Conservation (phyloP, 1,140 invertebrate species). For the Papilio aristodemus region DNA sequence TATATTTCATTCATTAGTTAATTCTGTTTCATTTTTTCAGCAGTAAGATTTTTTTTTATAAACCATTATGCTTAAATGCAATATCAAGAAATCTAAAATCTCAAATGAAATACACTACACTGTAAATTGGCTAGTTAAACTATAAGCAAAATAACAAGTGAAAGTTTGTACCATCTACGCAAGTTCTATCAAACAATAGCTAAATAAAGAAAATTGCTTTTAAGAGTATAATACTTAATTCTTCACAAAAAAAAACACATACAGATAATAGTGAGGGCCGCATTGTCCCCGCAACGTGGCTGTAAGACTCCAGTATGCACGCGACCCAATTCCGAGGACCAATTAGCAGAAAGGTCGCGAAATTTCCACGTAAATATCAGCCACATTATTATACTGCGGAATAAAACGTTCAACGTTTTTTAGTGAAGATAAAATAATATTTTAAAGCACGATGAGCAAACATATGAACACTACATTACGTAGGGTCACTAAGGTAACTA, state of each 20-base stretch:
- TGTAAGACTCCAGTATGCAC: conserved; percentile 4
- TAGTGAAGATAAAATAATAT: too few relatives aligned
- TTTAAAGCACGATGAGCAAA: too few relatives aligned
- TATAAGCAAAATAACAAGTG: too few relatives aligned
- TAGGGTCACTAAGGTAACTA: too few relatives aligned
- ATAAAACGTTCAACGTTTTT: conserved; percentile 14
- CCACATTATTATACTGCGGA: background rate
- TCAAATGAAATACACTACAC: too few relatives aligned
- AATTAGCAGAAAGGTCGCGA: conserved; percentile 30
- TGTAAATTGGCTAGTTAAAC: too few relatives aligned
- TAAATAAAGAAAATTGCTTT: background rate
- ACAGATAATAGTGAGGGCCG: background rate
- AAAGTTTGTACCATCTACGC: background rate
- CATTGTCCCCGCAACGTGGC: background rate
- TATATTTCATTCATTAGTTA: too few relatives aligned
- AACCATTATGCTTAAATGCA: too few relatives aligned
- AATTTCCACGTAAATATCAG: conserved; percentile 27
- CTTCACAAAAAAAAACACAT: conserved; percentile 18
- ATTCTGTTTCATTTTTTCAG: too few relatives aligned
- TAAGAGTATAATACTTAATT: background rate
- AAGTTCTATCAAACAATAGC: background rate
- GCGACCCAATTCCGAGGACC: conserved; percentile 15
- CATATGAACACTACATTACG: too few relatives aligned
- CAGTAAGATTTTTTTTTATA: too few relatives aligned
- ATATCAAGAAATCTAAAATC: too few relatives aligned